Evolutionary conservation across 2,113 vertebrate species (phyloP).

Genomic region (Etia nguti): DNA sequence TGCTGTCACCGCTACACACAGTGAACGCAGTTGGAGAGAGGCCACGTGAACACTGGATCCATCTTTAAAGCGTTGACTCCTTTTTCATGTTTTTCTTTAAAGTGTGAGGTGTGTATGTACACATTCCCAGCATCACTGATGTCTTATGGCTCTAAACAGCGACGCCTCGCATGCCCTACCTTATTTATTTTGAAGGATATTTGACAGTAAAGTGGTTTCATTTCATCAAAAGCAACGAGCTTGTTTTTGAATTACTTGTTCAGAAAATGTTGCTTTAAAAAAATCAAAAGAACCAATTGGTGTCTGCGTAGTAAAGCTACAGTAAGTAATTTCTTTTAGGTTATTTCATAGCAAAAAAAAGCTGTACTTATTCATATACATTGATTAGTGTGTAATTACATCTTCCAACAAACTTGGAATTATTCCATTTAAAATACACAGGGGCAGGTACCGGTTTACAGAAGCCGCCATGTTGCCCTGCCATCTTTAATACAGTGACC

Average conservation of each 20-base stretch:
- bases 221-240: background rate
- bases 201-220: background rate
- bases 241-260: background rate
- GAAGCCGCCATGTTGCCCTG: background rate
- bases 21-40: background rate
- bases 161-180: too few relatives aligned
- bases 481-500: background rate
- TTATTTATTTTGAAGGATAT: background rate
- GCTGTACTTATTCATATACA: background rate
- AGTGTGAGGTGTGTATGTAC: background rate
- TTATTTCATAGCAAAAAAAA: background rate
- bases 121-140: background rate
- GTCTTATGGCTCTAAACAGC: background rate
- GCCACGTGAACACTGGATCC: background rate
- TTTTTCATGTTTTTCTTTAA: background rate
- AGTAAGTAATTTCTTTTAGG: background rate
- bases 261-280: background rate
- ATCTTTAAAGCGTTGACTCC: background rate
- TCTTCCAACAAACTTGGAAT: background rate
- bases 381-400: background rate
- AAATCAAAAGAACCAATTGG: background rate
- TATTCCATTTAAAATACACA: background rate
- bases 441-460: rapidly evolving
- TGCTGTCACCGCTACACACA: background rate
- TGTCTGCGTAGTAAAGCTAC: background rate